phyloP scores from a whole-genome alignment of 92 coral and sea anemone species.

The Epizoanthus ramosus region DNA sequence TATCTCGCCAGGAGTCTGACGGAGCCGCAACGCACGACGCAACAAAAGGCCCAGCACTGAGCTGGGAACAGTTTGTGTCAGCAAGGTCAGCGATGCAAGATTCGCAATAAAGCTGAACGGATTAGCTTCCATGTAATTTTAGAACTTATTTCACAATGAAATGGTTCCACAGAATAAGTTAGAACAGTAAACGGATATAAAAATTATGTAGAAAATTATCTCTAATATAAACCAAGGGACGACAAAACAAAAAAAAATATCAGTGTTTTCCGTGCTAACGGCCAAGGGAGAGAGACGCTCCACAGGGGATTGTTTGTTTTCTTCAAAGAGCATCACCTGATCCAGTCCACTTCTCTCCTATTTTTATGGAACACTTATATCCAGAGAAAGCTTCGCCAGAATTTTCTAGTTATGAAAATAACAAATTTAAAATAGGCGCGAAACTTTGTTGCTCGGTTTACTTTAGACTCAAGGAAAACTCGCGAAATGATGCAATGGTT shows the following conservation, averaged over 20 bases:
- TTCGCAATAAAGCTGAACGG: not conserved
- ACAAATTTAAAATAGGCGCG: not conserved
- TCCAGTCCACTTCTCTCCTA: too few species aligned
- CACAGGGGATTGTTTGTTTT: not conserved
- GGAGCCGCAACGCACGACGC: too few species aligned
- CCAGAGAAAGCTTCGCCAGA: not conserved
- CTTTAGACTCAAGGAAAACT: slow-evolving; percentile 13
- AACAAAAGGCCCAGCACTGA: too few species aligned
- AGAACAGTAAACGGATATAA: too few species aligned
- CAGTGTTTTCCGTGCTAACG: too few species aligned
- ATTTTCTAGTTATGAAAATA: not conserved
- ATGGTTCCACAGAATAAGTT: not conserved
- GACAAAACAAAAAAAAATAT: too few species aligned
- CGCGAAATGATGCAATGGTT: slow-evolving; percentile 16
- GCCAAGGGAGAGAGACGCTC: too few species aligned
- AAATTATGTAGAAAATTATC: too few species aligned
- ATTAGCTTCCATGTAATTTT: not conserved
- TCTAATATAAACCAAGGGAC: too few species aligned
- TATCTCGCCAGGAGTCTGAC: too few species aligned
- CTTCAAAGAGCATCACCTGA: slow-evolving; percentile 2
- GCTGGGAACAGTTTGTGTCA: not conserved
- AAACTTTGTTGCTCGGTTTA: too few species aligned
- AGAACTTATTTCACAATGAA: not conserved
- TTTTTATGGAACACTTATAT: not conserved
- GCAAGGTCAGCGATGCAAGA: not conserved